Conservation (phyloP, 2,797 vertebrate species). For the Sylvia borin region DNA sequence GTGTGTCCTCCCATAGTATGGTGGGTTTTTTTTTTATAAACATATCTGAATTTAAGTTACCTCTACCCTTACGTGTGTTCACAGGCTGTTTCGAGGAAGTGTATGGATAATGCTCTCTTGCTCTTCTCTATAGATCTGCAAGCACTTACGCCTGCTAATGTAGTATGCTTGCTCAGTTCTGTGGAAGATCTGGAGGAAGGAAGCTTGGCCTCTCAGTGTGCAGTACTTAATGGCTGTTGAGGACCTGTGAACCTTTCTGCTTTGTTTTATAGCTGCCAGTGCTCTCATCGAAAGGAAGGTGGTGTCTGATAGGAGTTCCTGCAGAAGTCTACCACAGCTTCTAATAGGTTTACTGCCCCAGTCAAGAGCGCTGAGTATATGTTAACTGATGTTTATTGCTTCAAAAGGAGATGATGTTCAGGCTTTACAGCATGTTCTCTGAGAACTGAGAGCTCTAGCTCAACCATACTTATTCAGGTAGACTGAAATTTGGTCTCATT, state of each 20-base stretch:
- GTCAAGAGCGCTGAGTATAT: not conserved
- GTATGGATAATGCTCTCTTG: not conserved
- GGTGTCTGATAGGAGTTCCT: rapidly evolving
- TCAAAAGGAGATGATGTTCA: not conserved
- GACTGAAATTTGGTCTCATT: not conserved
- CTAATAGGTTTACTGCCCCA: not conserved
- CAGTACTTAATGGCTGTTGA: not conserved
- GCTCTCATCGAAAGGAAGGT: not conserved
- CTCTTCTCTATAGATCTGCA: not conserved
- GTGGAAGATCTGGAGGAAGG: not conserved
- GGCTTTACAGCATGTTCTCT: not conserved
- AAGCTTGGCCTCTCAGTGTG: not conserved
- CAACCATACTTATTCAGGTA: not conserved
- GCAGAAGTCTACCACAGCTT: not conserved
- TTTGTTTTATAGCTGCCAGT: not conserved
- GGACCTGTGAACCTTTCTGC: not conserved
- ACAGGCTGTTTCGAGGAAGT: not conserved
- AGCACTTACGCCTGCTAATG: not conserved
- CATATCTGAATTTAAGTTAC: not conserved
- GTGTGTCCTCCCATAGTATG: not conserved
- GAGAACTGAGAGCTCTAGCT: not conserved
- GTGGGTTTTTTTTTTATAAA: not conserved
- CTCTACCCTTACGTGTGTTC: not conserved
- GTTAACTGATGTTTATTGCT: not conserved
- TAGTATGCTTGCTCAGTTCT: not conserved